phyloP scores from a whole-genome alignment of 2,113 vertebrate genomes.

The Sinocyclocheilus anophthalmus region DNA sequence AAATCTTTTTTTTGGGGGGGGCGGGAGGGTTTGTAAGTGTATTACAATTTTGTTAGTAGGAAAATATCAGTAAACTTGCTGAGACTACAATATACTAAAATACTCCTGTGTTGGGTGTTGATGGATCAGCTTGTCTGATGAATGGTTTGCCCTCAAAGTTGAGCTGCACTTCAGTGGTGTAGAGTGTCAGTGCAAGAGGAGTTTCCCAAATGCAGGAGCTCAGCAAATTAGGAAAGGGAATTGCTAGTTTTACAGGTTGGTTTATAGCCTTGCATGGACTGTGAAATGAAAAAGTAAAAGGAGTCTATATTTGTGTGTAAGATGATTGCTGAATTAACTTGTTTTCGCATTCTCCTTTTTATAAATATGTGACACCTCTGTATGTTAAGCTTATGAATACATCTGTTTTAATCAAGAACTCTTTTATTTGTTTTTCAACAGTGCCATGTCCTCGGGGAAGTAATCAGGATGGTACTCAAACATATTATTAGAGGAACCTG shows the following conservation, averaged over 20 bases:
- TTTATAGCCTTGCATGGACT: not conserved
- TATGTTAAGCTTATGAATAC: not conserved
- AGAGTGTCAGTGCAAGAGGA: constrained; percentile 75
- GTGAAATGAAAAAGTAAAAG: not conserved
- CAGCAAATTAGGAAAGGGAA: constrained; percentile 8
- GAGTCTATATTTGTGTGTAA: not conserved
- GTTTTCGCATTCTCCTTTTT: not conserved
- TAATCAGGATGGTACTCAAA: constrained; percentile 31
- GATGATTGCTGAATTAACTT: not conserved
- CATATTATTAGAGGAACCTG: not conserved
- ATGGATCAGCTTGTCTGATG: constrained; percentile 1
- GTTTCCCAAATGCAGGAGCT: constrained; percentile 68
- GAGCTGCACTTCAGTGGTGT: constrained; percentile 63
- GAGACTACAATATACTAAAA: constrained; percentile 10
- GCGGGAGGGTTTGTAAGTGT: no score
- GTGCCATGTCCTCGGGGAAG: constrained; percentile 27
- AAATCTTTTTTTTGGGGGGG: no score
- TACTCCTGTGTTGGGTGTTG: constrained; percentile 20
- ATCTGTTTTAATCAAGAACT: not conserved
- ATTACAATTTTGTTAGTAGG: no score
- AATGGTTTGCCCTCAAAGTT: constrained; percentile 38
- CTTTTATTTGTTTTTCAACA: constrained; percentile 40
- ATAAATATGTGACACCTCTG: not conserved
- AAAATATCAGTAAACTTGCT: no score
- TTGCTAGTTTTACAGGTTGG: constrained; percentile 18